Evolutionary conservation across 2,797 vertebrate species (phyloP).

Genomic region (Oryzias dopingdopingensis): DNA sequence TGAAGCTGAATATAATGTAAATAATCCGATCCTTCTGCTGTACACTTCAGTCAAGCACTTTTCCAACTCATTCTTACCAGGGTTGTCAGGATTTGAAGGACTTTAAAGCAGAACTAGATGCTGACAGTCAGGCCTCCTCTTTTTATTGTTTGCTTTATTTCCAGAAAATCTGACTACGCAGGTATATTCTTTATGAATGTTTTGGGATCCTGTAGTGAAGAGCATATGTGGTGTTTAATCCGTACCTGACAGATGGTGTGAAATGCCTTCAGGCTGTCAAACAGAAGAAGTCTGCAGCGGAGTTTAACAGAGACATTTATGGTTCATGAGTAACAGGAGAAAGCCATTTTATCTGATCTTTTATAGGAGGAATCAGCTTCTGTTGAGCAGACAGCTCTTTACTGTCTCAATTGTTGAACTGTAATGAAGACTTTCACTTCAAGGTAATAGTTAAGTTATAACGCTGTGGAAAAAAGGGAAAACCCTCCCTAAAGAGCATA

Average conservation of each 20-base stretch:
- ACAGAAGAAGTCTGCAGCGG: slow-evolving; percentile 25
- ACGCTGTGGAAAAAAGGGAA: neutral
- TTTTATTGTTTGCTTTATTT: neutral
- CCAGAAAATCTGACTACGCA: slow-evolving; percentile 2
- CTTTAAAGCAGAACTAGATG: too few species aligned
- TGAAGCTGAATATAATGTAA: too few species aligned
- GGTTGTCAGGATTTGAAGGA: too few species aligned
- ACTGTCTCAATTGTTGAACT: slow-evolving; percentile 5
- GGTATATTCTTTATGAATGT: slow-evolving; percentile 5
- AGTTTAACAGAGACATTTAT: slow-evolving; percentile 25
- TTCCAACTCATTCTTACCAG: too few species aligned
- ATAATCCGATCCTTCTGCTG: too few species aligned
- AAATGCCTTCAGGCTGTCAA: slow-evolving; percentile 42
- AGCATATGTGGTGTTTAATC: slow-evolving; percentile 25
- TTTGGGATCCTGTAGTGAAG: slow-evolving; percentile 1
- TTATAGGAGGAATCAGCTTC: slow-evolving; percentile 4
- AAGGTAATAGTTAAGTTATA: neutral
- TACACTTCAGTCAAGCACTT: too few species aligned
- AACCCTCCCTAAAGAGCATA: neutral
- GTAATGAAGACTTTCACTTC: slow-evolving; percentile 8
- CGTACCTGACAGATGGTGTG: slow-evolving; percentile 44
- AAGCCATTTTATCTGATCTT: slow-evolving; percentile 18
- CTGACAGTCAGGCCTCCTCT: too few species aligned
- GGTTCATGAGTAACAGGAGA: slow-evolving; percentile 24
- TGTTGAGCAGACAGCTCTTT: slow-evolving; percentile 10